phyloP scores from a whole-genome alignment of 2,797 vertebrate species.

The Dendrocincla fuliginosa region DNA sequence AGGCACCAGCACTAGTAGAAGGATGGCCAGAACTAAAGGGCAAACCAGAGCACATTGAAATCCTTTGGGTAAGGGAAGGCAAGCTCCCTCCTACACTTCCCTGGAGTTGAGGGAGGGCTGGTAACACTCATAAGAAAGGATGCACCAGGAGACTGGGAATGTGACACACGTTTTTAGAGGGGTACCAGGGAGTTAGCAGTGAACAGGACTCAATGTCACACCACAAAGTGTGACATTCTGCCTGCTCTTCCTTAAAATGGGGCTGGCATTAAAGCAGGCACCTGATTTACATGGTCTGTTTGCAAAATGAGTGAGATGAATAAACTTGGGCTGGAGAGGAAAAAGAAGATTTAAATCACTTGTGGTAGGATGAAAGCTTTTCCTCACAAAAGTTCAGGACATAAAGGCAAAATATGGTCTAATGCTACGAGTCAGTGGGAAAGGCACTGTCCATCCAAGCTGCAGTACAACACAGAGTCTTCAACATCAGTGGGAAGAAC shows the following conservation, averaged over 20 bases:
- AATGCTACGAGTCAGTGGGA: not conserved
- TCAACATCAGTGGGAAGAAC: not conserved
- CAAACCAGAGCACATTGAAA: not conserved
- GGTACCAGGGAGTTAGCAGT: not conserved
- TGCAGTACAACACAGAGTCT: not conserved
- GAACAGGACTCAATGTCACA: not conserved
- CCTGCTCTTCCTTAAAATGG: not conserved
- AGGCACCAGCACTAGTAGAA: not conserved
- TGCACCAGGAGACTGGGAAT: rapidly evolving
- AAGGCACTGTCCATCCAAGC: not conserved
- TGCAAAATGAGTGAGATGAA: not conserved
- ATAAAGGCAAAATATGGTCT: not conserved
- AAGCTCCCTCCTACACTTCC: not conserved
- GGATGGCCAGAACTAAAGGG: not conserved
- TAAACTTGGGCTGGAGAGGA: not conserved
- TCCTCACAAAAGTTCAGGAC: not conserved
- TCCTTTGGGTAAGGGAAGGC: not conserved
- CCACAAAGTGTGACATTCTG: not conserved
- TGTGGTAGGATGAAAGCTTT: not conserved
- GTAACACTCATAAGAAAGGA: not conserved
- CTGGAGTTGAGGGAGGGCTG: not conserved
- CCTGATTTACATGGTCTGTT: not conserved
- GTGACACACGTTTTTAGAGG: not conserved
- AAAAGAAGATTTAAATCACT: not conserved
- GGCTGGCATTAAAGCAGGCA: not conserved